phyloP scores from a whole-genome alignment of 2,888 invertebrate species.

The Boloria selene region DNA sequence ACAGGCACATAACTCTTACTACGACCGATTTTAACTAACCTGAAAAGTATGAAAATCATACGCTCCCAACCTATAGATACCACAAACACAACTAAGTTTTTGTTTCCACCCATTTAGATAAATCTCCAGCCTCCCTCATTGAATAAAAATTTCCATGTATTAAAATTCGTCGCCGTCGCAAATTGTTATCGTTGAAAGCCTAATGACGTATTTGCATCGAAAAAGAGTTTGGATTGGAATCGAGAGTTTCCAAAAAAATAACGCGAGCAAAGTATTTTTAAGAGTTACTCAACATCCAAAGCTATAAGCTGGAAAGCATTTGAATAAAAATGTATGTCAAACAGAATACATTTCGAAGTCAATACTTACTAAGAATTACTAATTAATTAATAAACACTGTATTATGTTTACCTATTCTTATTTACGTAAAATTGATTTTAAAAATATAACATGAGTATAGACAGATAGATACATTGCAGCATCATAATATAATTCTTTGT shows the following conservation, averaged over 20 bases:
- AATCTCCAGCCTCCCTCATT: conserved; percentile 27
- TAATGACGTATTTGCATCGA: conserved; percentile 74
- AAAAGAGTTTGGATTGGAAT: conserved; percentile 58
- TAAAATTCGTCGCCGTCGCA: conserved; percentile 62
- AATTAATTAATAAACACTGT: no score
- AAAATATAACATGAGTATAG: no score
- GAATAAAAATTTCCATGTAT: conserved; percentile 57
- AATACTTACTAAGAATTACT: no score
- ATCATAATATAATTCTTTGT: no score
- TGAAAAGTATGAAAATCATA: neutral
- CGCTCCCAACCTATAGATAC: neutral
- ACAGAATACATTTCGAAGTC: no score
- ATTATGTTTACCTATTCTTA: no score
- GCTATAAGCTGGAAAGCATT: conserved; percentile 1
- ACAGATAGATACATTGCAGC: no score
- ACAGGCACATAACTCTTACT: no score
- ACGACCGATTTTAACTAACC: no score
- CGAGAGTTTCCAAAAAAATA: conserved; percentile 47
- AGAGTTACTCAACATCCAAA: conserved; percentile 16
- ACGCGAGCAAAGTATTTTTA: conserved; percentile 20
- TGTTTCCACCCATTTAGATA: conserved; percentile 19
- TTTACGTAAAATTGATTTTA: no score
- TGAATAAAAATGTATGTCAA: neutral
- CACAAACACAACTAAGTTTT: conserved; percentile 4
- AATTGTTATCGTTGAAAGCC: conserved; percentile 60